Percentiles rank a stretch among this genome's conserved stretches.
Conservation (phyloP, 1,140 invertebrate species). For the Cecropterus lyciades region DNA sequence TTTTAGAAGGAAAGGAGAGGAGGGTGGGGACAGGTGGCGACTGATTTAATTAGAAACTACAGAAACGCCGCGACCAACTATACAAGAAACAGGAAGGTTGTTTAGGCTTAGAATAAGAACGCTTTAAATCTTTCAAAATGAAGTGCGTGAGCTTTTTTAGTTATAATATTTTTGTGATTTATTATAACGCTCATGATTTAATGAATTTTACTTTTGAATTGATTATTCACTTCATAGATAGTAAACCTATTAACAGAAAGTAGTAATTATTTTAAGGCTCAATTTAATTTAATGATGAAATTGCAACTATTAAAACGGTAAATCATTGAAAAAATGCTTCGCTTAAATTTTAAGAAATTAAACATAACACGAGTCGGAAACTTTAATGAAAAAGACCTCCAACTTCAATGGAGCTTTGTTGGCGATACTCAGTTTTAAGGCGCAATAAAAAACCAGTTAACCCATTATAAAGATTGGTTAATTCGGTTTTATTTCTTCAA, state of each 20-base stretch:
- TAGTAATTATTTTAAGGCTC: no score
- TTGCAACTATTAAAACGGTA: no score
- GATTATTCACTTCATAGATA: no score
- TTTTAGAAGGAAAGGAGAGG: conserved; percentile 22
- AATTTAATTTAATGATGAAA: no score
- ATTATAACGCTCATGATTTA: not conserved
- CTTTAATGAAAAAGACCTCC: not conserved
- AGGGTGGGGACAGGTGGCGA: conserved; percentile 55
- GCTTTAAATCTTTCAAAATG: conserved; percentile 1
- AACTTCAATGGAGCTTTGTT: conserved; percentile 5
- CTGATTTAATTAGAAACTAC: conserved; percentile 65
- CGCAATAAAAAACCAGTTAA: conserved; percentile 17
- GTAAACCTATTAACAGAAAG: no score
- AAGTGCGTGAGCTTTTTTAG: no score
- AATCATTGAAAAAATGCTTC: no score
- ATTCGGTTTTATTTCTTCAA: conserved; percentile 26
- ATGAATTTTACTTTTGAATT: no score
- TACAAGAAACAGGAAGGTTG: conserved; percentile 38
- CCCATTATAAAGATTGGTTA: conserved; percentile 19
- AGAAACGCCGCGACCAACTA: conserved; percentile 43
- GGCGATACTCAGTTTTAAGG: conserved; percentile 3
- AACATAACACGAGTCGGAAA: not conserved
- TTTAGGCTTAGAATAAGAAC: conserved; percentile 12
- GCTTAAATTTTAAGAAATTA: no score
- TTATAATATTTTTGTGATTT: no score